phyloP scores from a whole-genome alignment of 2,888 invertebrate genomes.

The Orchestes rusci region DNA sequence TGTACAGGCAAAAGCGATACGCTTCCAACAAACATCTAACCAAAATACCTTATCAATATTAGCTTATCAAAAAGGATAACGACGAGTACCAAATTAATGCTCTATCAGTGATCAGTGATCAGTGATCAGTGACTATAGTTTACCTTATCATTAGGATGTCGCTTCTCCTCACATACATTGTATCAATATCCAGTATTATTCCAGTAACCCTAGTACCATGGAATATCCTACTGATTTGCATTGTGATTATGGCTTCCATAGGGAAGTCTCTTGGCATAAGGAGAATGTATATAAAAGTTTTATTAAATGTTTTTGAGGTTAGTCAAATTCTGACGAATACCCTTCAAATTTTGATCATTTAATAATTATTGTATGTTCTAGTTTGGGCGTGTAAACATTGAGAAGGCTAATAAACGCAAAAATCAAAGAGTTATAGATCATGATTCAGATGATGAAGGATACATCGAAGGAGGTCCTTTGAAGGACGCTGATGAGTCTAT shows the following conservation, averaged over 20 bases:
- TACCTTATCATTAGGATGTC: too few species aligned
- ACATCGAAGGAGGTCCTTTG: constrained; percentile 33
- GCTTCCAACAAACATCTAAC: too few species aligned
- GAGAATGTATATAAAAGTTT: constrained; percentile 74
- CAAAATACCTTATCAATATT: too few species aligned
- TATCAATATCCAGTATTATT: too few species aligned
- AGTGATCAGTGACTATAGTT: too few species aligned
- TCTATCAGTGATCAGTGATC: too few species aligned
- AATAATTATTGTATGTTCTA: constrained; percentile 37
- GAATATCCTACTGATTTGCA: constrained; percentile 60
- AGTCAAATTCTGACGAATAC: constrained; percentile 35
- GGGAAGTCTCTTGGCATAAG: constrained; percentile 89
- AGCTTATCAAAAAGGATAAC: too few species aligned
- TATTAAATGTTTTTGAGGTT: constrained; percentile 91
- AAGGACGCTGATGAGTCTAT: constrained; percentile 8
- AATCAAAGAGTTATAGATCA: constrained; percentile 49
- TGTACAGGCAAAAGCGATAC: too few species aligned
- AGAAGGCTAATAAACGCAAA: constrained; percentile 47
- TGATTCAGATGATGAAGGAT: constrained; percentile 46
- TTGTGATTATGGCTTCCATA: constrained; percentile 79
- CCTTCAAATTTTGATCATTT: neutral
- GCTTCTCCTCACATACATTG: too few species aligned
- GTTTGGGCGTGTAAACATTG: constrained; percentile 80
- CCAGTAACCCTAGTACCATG: too few species aligned
- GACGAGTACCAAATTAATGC: too few species aligned